Percentiles rank a stretch among this genome's conserved stretches.
phyloP scores from a whole-genome alignment of 1,140 invertebrate species.

The Oryctes rhinoceros region DNA sequence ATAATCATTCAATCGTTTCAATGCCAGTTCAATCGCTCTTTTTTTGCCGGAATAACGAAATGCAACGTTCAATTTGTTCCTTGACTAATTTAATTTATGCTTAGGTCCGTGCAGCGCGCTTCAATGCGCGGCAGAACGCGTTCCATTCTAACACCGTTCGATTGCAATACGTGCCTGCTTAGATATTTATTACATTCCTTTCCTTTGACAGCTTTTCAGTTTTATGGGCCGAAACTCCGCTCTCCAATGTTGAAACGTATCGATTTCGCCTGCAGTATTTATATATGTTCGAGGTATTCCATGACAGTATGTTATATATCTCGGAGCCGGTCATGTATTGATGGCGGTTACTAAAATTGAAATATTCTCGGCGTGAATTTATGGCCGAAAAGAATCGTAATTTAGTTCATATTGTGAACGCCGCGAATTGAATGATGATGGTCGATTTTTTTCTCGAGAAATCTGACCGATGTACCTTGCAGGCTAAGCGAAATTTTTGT shows the following conservation, averaged over 20 bases:
- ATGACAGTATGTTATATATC: background rate
- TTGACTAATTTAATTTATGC: too few species aligned
- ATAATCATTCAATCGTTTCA: too few species aligned
- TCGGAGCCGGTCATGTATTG: background rate
- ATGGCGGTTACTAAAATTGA: slow-evolving; percentile 7
- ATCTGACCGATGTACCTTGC: background rate
- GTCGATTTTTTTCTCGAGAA: background rate
- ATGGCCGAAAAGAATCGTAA: slow-evolving; percentile 6
- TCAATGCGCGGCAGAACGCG: background rate
- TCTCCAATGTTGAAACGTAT: background rate
- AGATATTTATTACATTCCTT: slow-evolving; percentile 19
- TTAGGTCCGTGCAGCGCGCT: too few species aligned
- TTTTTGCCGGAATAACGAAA: too few species aligned
- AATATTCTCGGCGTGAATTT: background rate
- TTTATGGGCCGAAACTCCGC: background rate
- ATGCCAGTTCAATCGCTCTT: too few species aligned
- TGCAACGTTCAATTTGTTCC: too few species aligned
- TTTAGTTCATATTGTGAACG: background rate
- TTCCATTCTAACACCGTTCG: background rate
- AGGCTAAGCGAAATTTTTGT: background rate
- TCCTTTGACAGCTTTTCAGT: slow-evolving; percentile 17
- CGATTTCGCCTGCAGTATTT: background rate
- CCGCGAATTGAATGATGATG: background rate
- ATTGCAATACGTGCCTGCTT: background rate
- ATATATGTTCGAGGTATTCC: background rate